Base-by-base conservation (phyloP, 2,888 invertebrate species). In the Electrophaes corylata region DNA sequence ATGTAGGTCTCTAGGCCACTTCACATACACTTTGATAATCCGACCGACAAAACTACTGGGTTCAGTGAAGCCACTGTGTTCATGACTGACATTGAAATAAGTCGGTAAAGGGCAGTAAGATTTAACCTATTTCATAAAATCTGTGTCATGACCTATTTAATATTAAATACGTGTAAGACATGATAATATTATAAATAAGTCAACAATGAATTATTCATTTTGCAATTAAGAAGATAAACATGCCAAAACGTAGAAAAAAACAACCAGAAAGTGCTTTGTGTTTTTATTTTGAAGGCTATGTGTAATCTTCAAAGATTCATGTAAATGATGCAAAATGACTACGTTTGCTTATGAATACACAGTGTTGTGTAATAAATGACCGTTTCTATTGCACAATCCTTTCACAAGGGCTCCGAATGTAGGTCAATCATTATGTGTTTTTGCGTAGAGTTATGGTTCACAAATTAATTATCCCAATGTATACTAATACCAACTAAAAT, bases 1-100 rank as follows among this genome's bases (percentile, higher is more conserved):
- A 96, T 95, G 95, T 96, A 95, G 96, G 96, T 96, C 95, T 95
- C 94, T 96, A 95, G 96, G 96, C 95, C 96, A 96, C 95, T 95
- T 94, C 94, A 94, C 95, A 95, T 95, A 95, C 94, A 90, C 95
- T 95, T 94, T 94, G 94, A 94, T 94, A 94, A 94, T 94, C 93
- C 93, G 94, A 94, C 94, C 93, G 94, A 94, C 94, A 93, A 93
- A 92, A 94, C 94, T 55, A 50, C 59, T 59, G 50, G 55, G 93
- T 92, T 94, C 95, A 94, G 94, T 92, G 88, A 89, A 93, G 91
- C 92, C 91, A 93, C 94, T 90, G 89, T 91, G 86, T 91, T 93
- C 93, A 93, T 93, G 92, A 92, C 91, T 92, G 92, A 92, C 92
- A 92, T 92, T 92, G 92, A 92, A 92, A 84, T 88, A 89, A 71